Conservation (phyloP, 2,797 vertebrate genomes). For the Gadopsis bispinosus region DNA sequence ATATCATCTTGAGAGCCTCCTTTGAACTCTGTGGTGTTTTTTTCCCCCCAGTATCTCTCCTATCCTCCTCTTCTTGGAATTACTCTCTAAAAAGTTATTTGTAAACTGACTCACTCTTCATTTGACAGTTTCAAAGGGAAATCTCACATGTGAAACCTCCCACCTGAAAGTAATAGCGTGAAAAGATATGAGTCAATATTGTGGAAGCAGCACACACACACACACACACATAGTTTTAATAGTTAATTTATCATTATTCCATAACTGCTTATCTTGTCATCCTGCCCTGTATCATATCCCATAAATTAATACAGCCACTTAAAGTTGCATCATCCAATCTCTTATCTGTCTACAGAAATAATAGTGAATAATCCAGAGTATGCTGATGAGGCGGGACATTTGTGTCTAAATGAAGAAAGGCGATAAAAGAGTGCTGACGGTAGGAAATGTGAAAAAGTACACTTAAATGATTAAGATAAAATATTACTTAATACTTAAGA, state of each 20-base stretch:
- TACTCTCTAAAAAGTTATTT: not conserved
- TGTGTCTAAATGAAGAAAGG: conserved; percentile 35
- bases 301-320: conserved; percentile 49
- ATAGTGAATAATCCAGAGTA: conserved; percentile 29
- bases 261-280: conserved; percentile 57
- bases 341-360: conserved; percentile 29
- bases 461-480: conserved; percentile 28
- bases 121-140: conserved; percentile 20
- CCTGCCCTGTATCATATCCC: conserved; percentile 31
- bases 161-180: conserved; percentile 9
- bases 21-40: not conserved
- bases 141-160: conserved; percentile 7
- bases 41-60: not conserved
- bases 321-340: conserved; percentile 50
- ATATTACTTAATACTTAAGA: not conserved
- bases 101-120: not conserved
- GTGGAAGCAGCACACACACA: conserved; percentile 17
- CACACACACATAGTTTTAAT: conserved; percentile 12
- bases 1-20: not conserved
- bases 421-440: conserved; percentile 45
- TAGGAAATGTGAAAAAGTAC: not conserved
- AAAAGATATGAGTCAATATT: conserved; percentile 20
- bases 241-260: conserved; percentile 54
- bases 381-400: conserved; percentile 45
- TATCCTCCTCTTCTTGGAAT: not conserved